These are phyloP conservation scores for Halocaridina rubra DNA, from an alignment of 2,888 invertebrate species.

Conservation along the genomic window DNA sequence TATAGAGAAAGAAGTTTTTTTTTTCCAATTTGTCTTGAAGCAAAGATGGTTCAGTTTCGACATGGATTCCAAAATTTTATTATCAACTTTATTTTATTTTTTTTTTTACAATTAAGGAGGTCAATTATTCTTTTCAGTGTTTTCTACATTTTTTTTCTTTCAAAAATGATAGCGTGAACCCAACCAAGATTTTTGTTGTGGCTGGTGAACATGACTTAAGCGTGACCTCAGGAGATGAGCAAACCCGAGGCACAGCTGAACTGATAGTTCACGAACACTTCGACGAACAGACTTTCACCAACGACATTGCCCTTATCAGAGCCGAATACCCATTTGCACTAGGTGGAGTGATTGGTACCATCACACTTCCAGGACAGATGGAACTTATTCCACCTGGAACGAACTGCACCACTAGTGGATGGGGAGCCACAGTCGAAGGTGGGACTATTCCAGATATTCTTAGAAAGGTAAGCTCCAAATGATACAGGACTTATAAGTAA, in stretches of 20 bases:
- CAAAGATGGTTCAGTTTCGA: too few species aligned
- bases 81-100: too few species aligned
- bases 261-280: not conserved
- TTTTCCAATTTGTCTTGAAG: too few species aligned
- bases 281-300: not conserved
- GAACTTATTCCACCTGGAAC: not conserved
- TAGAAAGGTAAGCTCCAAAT: not conserved
- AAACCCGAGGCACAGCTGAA: not conserved
- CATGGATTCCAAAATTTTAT: too few species aligned
- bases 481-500: too few species aligned
- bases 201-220: not conserved
- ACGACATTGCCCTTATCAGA: constrained; percentile 21
- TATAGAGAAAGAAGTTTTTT: too few species aligned
- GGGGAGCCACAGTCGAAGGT: not conserved
- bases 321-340: not conserved
- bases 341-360: not conserved
- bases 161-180: not conserved
- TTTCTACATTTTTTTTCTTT: too few species aligned
- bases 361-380: not conserved
- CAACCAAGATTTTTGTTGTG: not conserved
- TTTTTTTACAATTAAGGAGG: too few species aligned
- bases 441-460: not conserved
- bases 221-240: not conserved
- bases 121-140: too few species aligned
- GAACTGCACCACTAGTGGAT: not conserved